Conservation (phyloP, 2,113 vertebrate genomes). For the Hippolais icterina region DNA sequence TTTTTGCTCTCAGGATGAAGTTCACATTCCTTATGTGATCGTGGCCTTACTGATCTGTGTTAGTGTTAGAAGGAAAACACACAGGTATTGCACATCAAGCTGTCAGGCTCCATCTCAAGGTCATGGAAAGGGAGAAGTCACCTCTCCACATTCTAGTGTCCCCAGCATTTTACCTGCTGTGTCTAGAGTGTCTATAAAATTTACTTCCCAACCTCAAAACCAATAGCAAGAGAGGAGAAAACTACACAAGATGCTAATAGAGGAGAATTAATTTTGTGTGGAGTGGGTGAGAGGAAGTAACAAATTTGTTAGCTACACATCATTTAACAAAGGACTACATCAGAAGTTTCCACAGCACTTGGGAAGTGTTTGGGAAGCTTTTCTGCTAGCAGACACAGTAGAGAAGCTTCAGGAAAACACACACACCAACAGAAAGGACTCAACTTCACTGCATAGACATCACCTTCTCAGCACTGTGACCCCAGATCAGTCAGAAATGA, state of each 20-base stretch:
- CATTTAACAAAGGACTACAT: not conserved
- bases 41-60: not conserved
- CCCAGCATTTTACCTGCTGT: not conserved
- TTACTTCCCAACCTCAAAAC: not conserved
- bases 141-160: fast-evolving
- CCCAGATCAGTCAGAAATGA: not conserved
- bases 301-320: not conserved
- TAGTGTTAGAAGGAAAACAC: not conserved
- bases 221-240: not conserved
- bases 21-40: not conserved
- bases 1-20: not conserved
- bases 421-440: not conserved
- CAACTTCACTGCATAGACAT: not conserved
- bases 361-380: not conserved
- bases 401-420: not conserved
- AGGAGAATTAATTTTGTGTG: not conserved
- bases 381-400: not conserved
- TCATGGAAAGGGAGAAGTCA: not conserved
- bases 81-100: not conserved
- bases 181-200: not conserved
- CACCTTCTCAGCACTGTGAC: not conserved
- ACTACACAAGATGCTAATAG: not conserved
- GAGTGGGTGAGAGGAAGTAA: conserved; percentile 1
- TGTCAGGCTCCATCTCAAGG: not conserved
- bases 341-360: not conserved